Percentiles rank a stretch among this genome's conserved stretches.
These are phyloP conservation scores for Malurus melanocephalus DNA, from an alignment of 2,113 vertebrate species.

Conservation along the genomic window DNA sequence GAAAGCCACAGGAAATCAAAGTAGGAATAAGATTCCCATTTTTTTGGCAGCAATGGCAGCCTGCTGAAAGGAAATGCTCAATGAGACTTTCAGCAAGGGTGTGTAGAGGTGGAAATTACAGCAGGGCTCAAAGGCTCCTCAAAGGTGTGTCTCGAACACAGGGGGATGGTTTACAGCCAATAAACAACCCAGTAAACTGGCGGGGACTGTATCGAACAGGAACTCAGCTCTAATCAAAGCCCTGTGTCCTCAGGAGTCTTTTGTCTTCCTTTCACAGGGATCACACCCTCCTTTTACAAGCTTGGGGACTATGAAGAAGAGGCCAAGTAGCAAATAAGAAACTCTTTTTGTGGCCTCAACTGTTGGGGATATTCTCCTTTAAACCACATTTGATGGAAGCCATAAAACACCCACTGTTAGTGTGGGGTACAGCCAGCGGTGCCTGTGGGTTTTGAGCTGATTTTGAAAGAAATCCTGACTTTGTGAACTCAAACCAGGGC, in stretches of 20 bases:
- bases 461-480: not conserved
- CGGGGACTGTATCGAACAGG: not conserved
- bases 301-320: not conserved
- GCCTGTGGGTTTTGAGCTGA: not conserved
- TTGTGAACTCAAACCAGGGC: not conserved
- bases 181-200: conserved; percentile 7
- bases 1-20: not conserved
- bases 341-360: not conserved
- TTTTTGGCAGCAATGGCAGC: not conserved
- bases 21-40: not conserved
- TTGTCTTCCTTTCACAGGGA: not conserved
- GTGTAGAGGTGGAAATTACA: not conserved
- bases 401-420: not conserved
- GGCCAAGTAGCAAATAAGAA: not conserved
- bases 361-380: not conserved
- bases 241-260: not conserved
- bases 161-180: not conserved
- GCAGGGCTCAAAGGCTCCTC: not conserved
- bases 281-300: not conserved
- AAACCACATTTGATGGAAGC: conserved; percentile 1
- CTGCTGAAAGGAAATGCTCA: not conserved
- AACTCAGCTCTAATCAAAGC: not conserved
- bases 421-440: not conserved
- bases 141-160: not conserved
- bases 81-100: not conserved